These are phyloP conservation scores for Bubo scandiacus DNA, from an alignment of 2,113 vertebrate genomes.

Conservation along the genomic window DNA sequence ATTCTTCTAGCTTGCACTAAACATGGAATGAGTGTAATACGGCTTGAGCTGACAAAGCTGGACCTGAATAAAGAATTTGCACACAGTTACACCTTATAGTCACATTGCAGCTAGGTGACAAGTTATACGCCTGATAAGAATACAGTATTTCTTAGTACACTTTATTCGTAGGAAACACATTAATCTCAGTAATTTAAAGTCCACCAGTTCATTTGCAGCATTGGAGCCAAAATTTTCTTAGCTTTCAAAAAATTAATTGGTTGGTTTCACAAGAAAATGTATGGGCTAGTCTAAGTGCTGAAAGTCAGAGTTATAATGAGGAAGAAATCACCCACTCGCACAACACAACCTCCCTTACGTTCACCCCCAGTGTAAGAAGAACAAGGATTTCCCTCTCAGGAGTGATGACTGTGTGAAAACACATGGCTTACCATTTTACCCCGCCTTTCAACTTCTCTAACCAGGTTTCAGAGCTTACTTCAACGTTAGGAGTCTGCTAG, in stretches of 20 bases:
- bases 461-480: neutral
- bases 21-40: neutral
- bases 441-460: neutral
- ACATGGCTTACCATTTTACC: neutral
- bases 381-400: neutral
- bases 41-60: neutral
- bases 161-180: neutral
- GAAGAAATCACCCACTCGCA: neutral
- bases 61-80: neutral
- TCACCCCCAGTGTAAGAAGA: neutral
- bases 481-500: neutral
- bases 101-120: neutral
- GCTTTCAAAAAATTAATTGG: neutral
- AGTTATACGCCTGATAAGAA: neutral
- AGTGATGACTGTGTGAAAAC: neutral
- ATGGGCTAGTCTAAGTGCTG: neutral
- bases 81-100: neutral
- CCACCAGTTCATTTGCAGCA: neutral
- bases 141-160: neutral
- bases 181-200: neutral
- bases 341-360: too few species aligned
- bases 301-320: neutral
- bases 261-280: neutral
- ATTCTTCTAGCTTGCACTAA: neutral
- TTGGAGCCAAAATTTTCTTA: neutral